Evolutionary conservation across 2,113 vertebrate species (phyloP).

Genomic region (Ceyx melanurus): DNA sequence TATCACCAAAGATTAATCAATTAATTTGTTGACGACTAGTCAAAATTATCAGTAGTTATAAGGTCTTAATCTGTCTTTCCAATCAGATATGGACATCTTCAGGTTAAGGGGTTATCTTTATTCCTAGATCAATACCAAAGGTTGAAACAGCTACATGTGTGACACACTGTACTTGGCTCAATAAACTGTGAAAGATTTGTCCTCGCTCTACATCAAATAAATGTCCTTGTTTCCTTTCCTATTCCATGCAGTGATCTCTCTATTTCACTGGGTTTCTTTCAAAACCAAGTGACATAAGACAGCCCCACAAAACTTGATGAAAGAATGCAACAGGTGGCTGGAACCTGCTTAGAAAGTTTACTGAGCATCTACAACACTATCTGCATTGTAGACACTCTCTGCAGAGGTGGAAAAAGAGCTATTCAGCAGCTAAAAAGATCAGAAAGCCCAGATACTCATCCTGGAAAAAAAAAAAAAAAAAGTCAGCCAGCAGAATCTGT

Average conservation of each 20-base stretch:
- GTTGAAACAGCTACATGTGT: neutral
- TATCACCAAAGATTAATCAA: neutral
- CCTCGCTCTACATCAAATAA: rapidly evolving
- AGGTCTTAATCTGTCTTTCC: neutral
- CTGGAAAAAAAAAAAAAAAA: neutral
- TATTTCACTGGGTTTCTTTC: neutral
- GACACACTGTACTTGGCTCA: neutral
- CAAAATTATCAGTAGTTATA: neutral
- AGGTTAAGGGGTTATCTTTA: neutral
- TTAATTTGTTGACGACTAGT: neutral
- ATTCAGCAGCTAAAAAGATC: neutral
- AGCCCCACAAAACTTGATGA: neutral
- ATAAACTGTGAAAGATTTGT: neutral
- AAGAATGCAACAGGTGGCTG: neutral
- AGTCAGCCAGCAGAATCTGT: neutral
- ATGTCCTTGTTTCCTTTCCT: neutral
- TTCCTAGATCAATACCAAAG: neutral
- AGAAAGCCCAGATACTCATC: neutral
- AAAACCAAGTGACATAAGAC: no score
- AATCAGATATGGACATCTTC: neutral
- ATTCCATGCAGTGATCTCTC: neutral
- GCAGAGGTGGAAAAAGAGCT: neutral
- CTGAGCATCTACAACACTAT: neutral
- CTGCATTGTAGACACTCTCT: neutral
- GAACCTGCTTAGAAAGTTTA: neutral